phyloP scores from a whole-genome alignment of 2,113 vertebrate species.

The Vidua macroura region DNA sequence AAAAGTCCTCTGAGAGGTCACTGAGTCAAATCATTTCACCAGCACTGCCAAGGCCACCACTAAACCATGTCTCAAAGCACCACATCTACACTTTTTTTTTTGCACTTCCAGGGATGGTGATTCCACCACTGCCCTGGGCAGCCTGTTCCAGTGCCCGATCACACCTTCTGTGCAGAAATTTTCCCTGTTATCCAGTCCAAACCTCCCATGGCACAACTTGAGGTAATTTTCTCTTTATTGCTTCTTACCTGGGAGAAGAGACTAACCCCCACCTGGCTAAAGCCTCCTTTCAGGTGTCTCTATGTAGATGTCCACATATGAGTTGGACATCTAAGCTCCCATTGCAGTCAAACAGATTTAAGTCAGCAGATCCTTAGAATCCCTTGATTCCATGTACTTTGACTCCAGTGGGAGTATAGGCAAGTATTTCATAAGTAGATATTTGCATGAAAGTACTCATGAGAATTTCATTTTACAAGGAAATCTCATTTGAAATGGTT shows the following conservation, averaged over 20 bases:
- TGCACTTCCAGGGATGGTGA: not conserved
- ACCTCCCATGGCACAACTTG: too few relatives aligned
- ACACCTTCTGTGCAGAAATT: too few relatives aligned
- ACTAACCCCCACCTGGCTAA: not conserved
- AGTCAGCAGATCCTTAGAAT: not conserved
- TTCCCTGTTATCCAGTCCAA: not conserved
- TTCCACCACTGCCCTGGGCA: not conserved
- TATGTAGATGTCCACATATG: not conserved
- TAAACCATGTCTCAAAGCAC: too few relatives aligned
- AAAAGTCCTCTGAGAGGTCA: not conserved
- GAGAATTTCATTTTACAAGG: not conserved
- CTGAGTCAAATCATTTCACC: not conserved
- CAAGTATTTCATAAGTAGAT: not conserved
- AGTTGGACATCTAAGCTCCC: not conserved
- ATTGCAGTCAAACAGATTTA: not conserved
- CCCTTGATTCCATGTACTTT: not conserved
- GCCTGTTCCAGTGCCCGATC: not conserved
- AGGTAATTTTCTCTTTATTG: not conserved
- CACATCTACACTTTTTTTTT: not conserved
- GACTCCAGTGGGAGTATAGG: not conserved
- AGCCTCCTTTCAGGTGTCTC: not conserved
- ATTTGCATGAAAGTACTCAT: not conserved
- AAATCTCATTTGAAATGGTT: not conserved
- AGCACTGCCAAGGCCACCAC: not conserved
- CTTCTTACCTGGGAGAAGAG: not conserved